Evolutionary conservation across 2,888 invertebrate genomes (phyloP).

Genomic region (Clivina fossor): DNA sequence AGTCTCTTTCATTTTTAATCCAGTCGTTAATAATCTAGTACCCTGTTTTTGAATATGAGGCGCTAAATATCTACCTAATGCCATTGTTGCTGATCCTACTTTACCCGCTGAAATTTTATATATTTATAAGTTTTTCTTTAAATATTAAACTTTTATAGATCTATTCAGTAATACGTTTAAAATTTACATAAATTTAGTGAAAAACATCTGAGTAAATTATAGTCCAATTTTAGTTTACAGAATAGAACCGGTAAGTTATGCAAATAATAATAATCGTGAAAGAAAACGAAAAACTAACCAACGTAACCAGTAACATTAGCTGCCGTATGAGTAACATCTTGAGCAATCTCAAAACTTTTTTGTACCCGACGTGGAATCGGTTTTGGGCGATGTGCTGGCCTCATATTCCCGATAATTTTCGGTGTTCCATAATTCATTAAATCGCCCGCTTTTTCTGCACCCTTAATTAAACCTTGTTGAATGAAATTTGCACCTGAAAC

Average conservation of each 20-base stretch:
- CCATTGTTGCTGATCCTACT: conserved; percentile 68
- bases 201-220: no score
- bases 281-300: conserved; percentile 53
- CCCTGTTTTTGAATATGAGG: conserved; percentile 69
- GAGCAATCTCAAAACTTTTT: conserved; percentile 63
- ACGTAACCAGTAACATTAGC: conserved; percentile 69
- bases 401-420: conserved; percentile 61
- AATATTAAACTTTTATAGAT: no score
- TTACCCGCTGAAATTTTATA: conserved; percentile 54
- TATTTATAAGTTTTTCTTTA: conserved; percentile 6
- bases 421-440: conserved; percentile 63
- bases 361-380: conserved; percentile 59
- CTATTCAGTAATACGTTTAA: background rate
- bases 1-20: conserved; percentile 57
- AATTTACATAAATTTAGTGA: background rate
- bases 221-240: no score
- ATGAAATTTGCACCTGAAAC: conserved; percentile 64
- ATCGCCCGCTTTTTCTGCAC: conserved; percentile 66
- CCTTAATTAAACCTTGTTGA: conserved; percentile 65
- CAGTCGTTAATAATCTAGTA: conserved; percentile 59
- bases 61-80: conserved; percentile 66
- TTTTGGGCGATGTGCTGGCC: conserved; percentile 52
- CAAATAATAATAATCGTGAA: background rate
- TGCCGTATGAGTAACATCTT: conserved; percentile 66
- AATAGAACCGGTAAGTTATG: no score